Conservation (phyloP, 2,888 invertebrate species). For the Acrobasis suavella region DNA sequence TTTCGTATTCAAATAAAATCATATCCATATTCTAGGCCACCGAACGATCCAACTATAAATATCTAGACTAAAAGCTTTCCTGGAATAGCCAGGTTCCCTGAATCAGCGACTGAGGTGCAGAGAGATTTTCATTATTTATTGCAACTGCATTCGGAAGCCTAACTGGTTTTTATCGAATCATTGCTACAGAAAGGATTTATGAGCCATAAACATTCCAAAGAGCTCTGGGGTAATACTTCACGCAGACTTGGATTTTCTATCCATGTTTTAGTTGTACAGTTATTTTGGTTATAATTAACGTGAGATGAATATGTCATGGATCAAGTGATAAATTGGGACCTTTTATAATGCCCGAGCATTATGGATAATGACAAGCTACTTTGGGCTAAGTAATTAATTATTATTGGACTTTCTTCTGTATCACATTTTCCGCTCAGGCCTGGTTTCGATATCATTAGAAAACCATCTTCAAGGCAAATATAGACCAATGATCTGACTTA, state of each 20-base stretch:
- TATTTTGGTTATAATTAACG: too few relatives aligned
- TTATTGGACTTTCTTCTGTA: too few relatives aligned
- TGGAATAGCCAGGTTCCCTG: constrained; percentile 49
- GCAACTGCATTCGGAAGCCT: neutral
- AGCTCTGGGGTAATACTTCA: neutral
- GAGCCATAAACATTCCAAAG: neutral
- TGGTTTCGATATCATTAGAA: too few relatives aligned
- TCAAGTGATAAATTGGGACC: too few relatives aligned
- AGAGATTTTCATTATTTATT: constrained; percentile 15
- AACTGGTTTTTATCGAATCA: constrained; percentile 1
- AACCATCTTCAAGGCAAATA: too few relatives aligned
- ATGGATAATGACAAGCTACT: too few relatives aligned
- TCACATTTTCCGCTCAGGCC: too few relatives aligned
- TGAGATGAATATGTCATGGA: too few relatives aligned
- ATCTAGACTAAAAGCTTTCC: constrained; percentile 59
- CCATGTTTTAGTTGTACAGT: too few relatives aligned
- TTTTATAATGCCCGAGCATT: too few relatives aligned
- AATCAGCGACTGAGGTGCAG: constrained; percentile 22
- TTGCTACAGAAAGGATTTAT: neutral
- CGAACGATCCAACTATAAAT: constrained; percentile 44
- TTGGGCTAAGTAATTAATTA: too few relatives aligned
- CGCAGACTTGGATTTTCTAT: neutral
- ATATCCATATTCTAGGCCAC: constrained; percentile 12
- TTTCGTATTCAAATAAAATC: neutral
- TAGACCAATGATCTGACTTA: too few relatives aligned